Evolutionary conservation across 2,888 invertebrate genomes (phyloP).

Genomic region (Orchesella flavescens): DNA sequence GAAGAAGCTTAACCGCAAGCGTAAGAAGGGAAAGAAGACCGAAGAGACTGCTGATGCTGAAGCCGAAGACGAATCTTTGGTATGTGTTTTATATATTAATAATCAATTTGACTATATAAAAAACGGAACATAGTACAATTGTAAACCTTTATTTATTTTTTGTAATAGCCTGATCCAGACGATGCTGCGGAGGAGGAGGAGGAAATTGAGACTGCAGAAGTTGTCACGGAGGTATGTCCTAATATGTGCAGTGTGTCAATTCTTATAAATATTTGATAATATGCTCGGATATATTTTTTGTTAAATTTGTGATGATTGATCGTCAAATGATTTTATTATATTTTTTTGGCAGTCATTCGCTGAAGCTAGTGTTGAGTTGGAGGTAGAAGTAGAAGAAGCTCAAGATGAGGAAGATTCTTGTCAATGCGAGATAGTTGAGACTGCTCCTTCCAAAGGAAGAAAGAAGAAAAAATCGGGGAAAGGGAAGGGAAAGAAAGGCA

Average conservation of each 20-base stretch:
- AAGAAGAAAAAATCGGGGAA: slow-evolving; percentile 66
- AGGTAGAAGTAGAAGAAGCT: slow-evolving; percentile 32
- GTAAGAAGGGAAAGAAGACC: slow-evolving; percentile 79
- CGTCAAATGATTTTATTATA: too few relatives aligned
- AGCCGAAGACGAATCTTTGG: too few relatives aligned
- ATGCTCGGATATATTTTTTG: too few relatives aligned
- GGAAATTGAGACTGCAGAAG: slow-evolving; percentile 43
- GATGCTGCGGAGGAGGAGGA: slow-evolving; percentile 2
- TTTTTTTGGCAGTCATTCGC: slow-evolving; percentile 21
- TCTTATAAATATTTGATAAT: too few relatives aligned
- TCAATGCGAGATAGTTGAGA: slow-evolving; percentile 55
- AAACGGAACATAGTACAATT: too few relatives aligned
- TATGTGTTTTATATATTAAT: neutral
- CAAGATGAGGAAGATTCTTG: slow-evolving; percentile 53
- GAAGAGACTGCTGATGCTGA: slow-evolving; percentile 44
- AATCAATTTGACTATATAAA: too few relatives aligned
- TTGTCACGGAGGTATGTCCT: slow-evolving; percentile 28
- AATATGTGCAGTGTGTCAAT: too few relatives aligned
- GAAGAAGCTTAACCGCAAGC: slow-evolving; percentile 84
- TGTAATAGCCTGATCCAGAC: neutral
- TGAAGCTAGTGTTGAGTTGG: slow-evolving; percentile 38
- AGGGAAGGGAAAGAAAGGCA: slow-evolving; percentile 57
- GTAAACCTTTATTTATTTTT: neutral
- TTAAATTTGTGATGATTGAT: too few relatives aligned
- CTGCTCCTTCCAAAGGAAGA: slow-evolving; percentile 35